Evolutionary conservation across 2,888 invertebrate genomes (phyloP).

Genomic region (Choreutis nemorana): DNA sequence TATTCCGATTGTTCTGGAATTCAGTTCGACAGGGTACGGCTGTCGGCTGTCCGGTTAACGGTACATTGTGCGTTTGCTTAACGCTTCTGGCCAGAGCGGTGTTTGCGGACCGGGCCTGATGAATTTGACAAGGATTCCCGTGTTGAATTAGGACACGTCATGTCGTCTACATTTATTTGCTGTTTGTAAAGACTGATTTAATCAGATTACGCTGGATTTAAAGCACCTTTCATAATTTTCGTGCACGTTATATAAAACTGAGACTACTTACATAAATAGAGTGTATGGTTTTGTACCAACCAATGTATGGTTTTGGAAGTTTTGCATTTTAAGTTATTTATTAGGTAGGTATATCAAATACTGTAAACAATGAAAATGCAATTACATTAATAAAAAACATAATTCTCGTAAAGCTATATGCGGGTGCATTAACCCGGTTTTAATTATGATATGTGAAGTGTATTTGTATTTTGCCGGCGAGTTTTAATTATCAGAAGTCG

Average conservation of each 20-base stretch:
- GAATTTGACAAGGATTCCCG: slow-evolving; percentile 40
- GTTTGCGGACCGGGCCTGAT: slow-evolving; percentile 47
- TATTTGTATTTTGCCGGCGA: slow-evolving; percentile 55
- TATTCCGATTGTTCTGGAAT: no score
- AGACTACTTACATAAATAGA: no score
- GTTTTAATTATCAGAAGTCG: slow-evolving; percentile 67
- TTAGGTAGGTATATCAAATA: no score
- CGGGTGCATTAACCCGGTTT: slow-evolving; percentile 48
- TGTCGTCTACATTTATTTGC: slow-evolving; percentile 9
- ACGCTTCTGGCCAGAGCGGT: slow-evolving; percentile 26
- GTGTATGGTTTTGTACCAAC: no score
- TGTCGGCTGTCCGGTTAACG: slow-evolving; percentile 20
- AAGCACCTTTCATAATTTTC: no score
- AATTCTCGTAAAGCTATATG: slow-evolving; percentile 38
- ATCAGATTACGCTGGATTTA: no score
- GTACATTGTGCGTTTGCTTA: slow-evolving; percentile 44
- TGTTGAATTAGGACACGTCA: slow-evolving; percentile 48
- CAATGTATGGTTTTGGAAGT: no score
- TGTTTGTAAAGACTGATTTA: not conserved
- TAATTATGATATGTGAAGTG: slow-evolving; percentile 64
- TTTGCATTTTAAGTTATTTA: no score
- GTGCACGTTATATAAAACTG: no score
- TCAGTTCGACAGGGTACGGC: slow-evolving; percentile 3
- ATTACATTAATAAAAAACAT: slow-evolving; percentile 23
- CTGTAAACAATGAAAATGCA: no score